phyloP scores from a whole-genome alignment of 1,140 invertebrate species.

The Ceratina australensis region DNA sequence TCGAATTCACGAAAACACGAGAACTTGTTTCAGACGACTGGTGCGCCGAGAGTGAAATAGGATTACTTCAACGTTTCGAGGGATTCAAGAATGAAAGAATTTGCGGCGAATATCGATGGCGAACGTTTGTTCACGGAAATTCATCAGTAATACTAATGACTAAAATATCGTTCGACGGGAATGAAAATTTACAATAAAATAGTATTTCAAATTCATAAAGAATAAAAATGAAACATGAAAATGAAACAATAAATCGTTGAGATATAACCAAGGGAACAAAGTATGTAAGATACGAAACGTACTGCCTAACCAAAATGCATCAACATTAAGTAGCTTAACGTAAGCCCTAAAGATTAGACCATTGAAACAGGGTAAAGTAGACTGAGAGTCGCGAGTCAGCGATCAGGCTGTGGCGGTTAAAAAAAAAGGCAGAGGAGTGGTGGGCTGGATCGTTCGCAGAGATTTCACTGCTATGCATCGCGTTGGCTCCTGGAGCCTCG shows the following conservation, averaged over 20 bases:
- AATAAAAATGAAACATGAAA: background rate
- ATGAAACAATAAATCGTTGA: background rate
- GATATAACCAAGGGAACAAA: conserved; percentile 16
- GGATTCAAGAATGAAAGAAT: conserved; percentile 20
- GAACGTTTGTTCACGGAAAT: too few species aligned
- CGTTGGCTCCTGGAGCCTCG: conserved; percentile 72
- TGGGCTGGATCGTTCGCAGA: conserved; percentile 26
- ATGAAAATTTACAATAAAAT: background rate
- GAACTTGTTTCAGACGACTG: background rate
- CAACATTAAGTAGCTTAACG: too few species aligned
- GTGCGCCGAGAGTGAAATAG: conserved; percentile 14
- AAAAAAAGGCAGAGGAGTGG: background rate
- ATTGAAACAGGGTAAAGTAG: background rate
- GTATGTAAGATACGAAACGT: background rate
- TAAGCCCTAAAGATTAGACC: too few species aligned
- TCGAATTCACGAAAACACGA: conserved; percentile 30
- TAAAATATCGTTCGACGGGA: too few species aligned
- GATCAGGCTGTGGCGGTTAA: background rate
- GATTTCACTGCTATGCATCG: conserved; percentile 74
- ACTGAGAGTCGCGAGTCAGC: background rate
- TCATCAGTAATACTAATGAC: too few species aligned
- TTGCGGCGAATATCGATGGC: conserved; percentile 5
- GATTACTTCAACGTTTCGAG: conserved; percentile 17
- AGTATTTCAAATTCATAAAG: background rate
- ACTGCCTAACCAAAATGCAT: background rate